Conservation (phyloP, 2,113 vertebrate genomes). For the Boulengerochromis microlepis region DNA sequence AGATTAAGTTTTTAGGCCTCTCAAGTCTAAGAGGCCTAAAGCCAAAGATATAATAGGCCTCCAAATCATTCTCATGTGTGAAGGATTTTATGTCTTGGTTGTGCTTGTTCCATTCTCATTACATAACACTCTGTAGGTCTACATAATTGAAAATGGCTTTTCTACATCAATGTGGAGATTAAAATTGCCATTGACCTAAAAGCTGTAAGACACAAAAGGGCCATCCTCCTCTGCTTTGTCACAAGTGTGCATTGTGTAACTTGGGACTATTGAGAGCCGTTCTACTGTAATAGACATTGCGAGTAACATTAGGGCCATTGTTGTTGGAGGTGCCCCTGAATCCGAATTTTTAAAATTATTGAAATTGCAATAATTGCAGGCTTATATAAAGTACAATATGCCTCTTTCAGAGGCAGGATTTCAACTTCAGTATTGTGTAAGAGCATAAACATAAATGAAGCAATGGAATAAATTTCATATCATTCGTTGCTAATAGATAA, state of each 20-base stretch:
- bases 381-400: background rate
- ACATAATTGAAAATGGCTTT: background rate
- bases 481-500: background rate
- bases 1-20: background rate
- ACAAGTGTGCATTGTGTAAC: background rate
- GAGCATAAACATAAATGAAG: background rate
- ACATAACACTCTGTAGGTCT: background rate
- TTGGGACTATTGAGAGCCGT: background rate
- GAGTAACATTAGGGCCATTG: background rate
- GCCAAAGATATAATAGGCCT: background rate
- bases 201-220: background rate
- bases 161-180: conserved; percentile 13
- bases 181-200: conserved; percentile 5
- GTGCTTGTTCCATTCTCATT: background rate
- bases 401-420: background rate
- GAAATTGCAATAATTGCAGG: background rate
- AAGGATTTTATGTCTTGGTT: background rate
- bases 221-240: background rate
- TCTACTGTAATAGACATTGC: background rate
- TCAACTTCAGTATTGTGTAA: background rate
- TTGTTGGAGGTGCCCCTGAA: background rate
- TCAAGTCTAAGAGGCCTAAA: background rate
- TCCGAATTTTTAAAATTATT: background rate
- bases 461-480: background rate
- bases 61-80: background rate